Conservation (phyloP, 2,888 invertebrate species). For the Cistogaster globosa region DNA sequence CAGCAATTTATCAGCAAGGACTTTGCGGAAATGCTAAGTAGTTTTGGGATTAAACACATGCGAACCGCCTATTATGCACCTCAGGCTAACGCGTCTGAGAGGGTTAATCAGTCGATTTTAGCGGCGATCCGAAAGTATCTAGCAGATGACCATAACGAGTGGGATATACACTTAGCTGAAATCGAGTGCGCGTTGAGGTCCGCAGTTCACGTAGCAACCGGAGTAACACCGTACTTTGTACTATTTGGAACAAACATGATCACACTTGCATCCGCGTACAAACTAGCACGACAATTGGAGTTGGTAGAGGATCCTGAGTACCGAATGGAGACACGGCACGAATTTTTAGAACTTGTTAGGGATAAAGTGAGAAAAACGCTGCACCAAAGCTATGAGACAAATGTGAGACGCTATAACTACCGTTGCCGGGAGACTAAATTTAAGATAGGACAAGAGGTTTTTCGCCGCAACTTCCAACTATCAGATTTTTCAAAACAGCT, state of each 20-base stretch:
- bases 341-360: too few species aligned
- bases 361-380: not conserved
- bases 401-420: not conserved
- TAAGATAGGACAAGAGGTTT: not conserved
- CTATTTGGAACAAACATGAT: too few species aligned
- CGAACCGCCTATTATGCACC: not conserved
- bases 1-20: conserved; percentile 10
- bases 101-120: too few species aligned
- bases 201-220: too few species aligned
- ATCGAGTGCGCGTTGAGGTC: too few species aligned
- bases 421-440: not conserved
- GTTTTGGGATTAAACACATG: not conserved
- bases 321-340: not conserved
- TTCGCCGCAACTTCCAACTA: not conserved
- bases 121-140: too few species aligned
- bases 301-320: too few species aligned
- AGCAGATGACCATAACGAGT: too few species aligned
- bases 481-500: not conserved
- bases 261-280: too few species aligned
- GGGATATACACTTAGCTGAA: too few species aligned
- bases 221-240: too few species aligned
- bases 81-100: not conserved
- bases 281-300: too few species aligned
- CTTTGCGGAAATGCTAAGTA: not conserved
- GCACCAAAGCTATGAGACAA: not conserved